Evolutionary conservation across 2,888 invertebrate genomes (phyloP), one percentile per base, ranked within the genome.

Genomic region (Ophion ventricosus): DNA sequence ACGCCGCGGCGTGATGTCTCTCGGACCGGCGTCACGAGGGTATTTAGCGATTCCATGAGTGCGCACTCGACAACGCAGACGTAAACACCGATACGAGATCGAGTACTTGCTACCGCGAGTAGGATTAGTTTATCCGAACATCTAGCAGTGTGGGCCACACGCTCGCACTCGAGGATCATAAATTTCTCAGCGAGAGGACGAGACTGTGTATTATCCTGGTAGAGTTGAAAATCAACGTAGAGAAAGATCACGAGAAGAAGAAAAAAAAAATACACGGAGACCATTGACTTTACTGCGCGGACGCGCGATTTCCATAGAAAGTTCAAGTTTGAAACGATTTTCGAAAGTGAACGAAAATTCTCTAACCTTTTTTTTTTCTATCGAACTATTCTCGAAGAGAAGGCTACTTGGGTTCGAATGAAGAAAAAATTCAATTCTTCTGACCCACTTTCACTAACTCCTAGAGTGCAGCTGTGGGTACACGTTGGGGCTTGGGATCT

Each of bases 371-470:
- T 78, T 40, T 70, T 56, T 35, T 49, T 10, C 10, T 57, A 17
- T 11, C 11, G 17, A 8, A 64, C 29, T 35, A 35, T 73, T 64
- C 23, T 59, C 10, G 72, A 77, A 54, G 35, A 54, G 23, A 7
- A 54, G 29, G 43, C 63, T n/a, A 54, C 26, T 25, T 49, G 11
- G 8, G 64, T 66, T 56, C 1, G 25, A 43, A 14, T 25, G 29
- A 72, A 56, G 59, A 79, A 69, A 82, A 82, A 79, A 76, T 82
- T 56, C 67, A 57, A 76, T 70, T 61, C 61, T 35, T 35, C 64
- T 82, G 80, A 82, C 80, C 79, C 63, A 85, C 85, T 82, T 85
- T 82, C 75, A 64, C 81, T 56, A 26, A 61, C 20, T 23, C 29
- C 8, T 5, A 73, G 35, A 64, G n/a, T 54, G 54, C 75, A 73